Conservation (phyloP, 2,797 vertebrate species). For the Xiphophorus birchmanni region DNA sequence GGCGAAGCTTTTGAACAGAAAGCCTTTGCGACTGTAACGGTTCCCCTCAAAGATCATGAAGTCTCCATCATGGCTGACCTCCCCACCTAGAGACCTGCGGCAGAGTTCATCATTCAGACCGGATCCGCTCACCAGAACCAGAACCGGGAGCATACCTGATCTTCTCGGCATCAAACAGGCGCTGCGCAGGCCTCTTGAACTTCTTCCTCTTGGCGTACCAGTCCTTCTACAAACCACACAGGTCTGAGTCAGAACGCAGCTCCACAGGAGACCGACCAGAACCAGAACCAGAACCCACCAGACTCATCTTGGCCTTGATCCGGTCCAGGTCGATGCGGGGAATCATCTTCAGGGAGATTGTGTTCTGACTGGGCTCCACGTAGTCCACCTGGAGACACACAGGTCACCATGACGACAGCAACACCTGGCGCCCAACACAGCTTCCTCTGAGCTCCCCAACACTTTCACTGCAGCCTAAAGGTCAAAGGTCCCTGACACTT, state of each 20-base stretch:
- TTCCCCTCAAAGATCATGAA: slow-evolving; percentile 98
- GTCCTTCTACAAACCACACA: slow-evolving; percentile 84
- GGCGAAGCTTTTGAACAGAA: slow-evolving; percentile 96
- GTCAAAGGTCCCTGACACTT: too few relatives aligned
- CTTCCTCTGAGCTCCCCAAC: too few relatives aligned
- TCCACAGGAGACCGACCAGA: fast-evolving
- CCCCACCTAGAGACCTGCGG: slow-evolving; percentile 90
- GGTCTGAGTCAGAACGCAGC: background rate
- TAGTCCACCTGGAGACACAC: slow-evolving; percentile 88
- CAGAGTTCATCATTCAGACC: slow-evolving; percentile 10
- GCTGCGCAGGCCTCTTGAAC: slow-evolving; percentile 91
- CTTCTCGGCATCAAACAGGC: slow-evolving; percentile 94
- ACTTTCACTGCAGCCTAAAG: too few relatives aligned
- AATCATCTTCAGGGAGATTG: slow-evolving; percentile 97
- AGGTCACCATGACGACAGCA: background rate
- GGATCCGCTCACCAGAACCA: background rate
- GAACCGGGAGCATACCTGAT: slow-evolving; percentile 82
- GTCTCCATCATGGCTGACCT: slow-evolving; percentile 93
- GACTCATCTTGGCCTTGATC: slow-evolving; percentile 95
- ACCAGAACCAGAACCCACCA: slow-evolving; percentile 76
- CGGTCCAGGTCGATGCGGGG: slow-evolving; percentile 95
- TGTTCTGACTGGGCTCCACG: slow-evolving; percentile 97
- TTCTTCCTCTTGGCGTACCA: slow-evolving; percentile 96
- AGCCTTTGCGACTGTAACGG: slow-evolving; percentile 95
- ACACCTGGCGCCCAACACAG: background rate